Evolutionary conservation across 2,797 vertebrate genomes (phyloP), one percentile per base, ranked within the genome.

Genomic region (Xenentodon cancila): DNA sequence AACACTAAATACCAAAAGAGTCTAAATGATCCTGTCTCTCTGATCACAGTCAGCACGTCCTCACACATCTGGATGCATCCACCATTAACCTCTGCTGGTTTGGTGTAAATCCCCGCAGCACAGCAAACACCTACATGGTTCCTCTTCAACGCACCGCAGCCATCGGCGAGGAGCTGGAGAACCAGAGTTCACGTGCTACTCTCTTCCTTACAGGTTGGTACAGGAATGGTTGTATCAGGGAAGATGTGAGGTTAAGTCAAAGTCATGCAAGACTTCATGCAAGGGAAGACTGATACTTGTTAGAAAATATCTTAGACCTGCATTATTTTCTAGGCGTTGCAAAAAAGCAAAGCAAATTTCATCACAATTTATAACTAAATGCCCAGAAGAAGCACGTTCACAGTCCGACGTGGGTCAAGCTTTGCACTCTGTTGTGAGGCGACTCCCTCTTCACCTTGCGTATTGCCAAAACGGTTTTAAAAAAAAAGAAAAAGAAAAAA

Each of bases 251-350:
- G 63, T 22, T n/a, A 47, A 69, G 56, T 75, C 45, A 54, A 71
- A 75, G 60, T 77, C 84, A 88, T 86, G 90, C 87, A 83, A 72
- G 59, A 73, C 47, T 78, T 63, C 62, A 71, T 80, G 77, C 78
- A 69, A 68, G 40, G 42, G 60, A 69, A 25, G 51, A 73, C 27
- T 42, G 49, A 48, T 25, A 49, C 46, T 68, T 11, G n/a, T 11
- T 60, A 20, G 42, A 50, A 27, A 25, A 22, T 32, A 47, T 15
- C 27, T n/a, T 5, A 58, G 2, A 44, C n/a, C 46, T 47, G 50
- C 50, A 52, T 11, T 4, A 34, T 60, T 57, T 40, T 62, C 15
- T 50, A 9, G 16, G 15, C 44, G 49, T 21, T 46, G 27, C 3
- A 16, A 27, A 48, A 0, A 61, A 63, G 27, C 25, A 20, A 42